Evolutionary conservation across 1,140 invertebrate species (phyloP).

Genomic region (Caenorhabditis brenneri): DNA sequence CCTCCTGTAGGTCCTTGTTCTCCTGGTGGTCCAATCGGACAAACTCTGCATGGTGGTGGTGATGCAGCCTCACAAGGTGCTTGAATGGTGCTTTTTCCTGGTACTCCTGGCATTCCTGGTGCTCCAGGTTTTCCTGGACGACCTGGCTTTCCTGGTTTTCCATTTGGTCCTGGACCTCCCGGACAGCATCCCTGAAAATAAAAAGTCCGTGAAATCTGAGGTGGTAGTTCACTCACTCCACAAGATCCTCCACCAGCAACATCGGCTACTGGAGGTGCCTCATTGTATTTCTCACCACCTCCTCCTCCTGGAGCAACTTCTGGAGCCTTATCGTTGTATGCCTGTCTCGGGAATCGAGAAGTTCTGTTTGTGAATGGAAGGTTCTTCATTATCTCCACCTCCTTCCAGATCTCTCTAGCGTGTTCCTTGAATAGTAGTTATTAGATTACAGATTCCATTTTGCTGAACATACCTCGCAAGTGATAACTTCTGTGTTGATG

Average conservation of each 20-base stretch:
- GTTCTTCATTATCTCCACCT: slow-evolving; percentile 34
- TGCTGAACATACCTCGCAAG: background rate
- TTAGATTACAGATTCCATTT: background rate
- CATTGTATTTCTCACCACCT: slow-evolving; percentile 8
- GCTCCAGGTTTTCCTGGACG: slow-evolving; percentile 53
- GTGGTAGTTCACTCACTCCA: background rate
- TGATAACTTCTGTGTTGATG: slow-evolving; percentile 8
- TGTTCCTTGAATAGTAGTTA: background rate
- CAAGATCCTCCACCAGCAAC: slow-evolving; percentile 26
- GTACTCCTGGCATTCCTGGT: slow-evolving; percentile 38
- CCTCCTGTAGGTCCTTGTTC: slow-evolving; percentile 1
- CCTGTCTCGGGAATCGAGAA: slow-evolving; percentile 29
- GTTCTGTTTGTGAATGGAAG: slow-evolving; percentile 18
- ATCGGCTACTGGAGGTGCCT: background rate
- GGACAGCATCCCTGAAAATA: slow-evolving; percentile 49
- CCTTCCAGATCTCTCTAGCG: slow-evolving; percentile 17
- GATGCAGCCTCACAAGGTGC: slow-evolving; percentile 5
- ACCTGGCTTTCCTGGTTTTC: slow-evolving; percentile 57
- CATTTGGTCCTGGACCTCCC: slow-evolving; percentile 55
- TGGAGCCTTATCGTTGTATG: slow-evolving; percentile 14
- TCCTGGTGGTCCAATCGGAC: slow-evolving; percentile 5
- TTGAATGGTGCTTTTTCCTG: slow-evolving; percentile 11
- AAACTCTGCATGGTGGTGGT: slow-evolving; percentile 22
- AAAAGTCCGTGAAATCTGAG: too few relatives aligned
- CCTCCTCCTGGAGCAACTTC: background rate